phyloP scores from a whole-genome alignment of 2,797 vertebrate species.

The Malurus splendens region DNA sequence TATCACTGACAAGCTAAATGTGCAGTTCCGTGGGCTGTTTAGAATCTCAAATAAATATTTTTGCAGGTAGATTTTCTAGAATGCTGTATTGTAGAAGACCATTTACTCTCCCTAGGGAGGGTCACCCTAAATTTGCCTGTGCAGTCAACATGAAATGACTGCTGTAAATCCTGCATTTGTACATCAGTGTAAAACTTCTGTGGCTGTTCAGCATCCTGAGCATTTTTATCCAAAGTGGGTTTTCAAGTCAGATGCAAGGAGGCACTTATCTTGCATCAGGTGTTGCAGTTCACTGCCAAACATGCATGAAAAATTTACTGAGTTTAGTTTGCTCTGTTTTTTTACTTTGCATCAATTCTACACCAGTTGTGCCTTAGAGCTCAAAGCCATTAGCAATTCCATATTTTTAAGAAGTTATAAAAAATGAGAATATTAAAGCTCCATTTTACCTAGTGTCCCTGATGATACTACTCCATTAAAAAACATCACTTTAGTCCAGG shows the following conservation, averaged over 20 bases:
- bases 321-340: background rate
- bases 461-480: background rate
- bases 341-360: background rate
- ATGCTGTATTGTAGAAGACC: background rate
- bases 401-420: background rate
- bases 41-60: background rate
- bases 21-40: background rate
- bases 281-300: background rate
- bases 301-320: background rate
- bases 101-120: background rate
- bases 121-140: background rate
- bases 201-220: accelerated
- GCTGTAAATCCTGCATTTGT: background rate
- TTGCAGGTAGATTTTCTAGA: background rate
- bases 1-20: background rate
- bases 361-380: background rate
- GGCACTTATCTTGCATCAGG: background rate
- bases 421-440: background rate
- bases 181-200: background rate
- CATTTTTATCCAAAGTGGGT: background rate
- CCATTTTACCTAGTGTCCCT: background rate
- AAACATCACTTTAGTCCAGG: background rate
- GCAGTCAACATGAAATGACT: background rate
- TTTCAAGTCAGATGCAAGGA: background rate
- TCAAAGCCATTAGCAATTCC: background rate